Base-by-base conservation (phyloP, 2,888 invertebrate species). In the Caenorhabditis macrosperma region DNA sequence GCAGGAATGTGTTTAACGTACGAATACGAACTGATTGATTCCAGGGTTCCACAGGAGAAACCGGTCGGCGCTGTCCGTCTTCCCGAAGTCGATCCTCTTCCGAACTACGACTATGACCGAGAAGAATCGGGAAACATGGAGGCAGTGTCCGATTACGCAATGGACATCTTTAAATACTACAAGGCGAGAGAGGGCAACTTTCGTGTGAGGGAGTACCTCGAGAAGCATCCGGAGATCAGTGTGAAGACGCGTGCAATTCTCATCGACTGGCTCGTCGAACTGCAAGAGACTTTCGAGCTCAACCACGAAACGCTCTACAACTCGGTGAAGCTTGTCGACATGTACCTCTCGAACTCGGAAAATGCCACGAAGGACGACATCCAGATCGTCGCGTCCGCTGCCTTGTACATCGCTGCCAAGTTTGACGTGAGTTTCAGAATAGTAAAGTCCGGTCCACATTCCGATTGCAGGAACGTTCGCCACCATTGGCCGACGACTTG, bases 211-310 rank as follows among this genome's bases (percentile, higher is more conserved):
- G 64, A 81, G 59, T 86, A 86, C 60, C 46, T 82, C 92, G 46
- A 93, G 30, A 81, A 81, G 7, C 96, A 97, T 92, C 92, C 93
- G n/a, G 94, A 94, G 84, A 92, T 98, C 72, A 94, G 95, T 0
- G 93, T 93, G 46, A 94, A 94, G 93, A 97, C 97, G 96, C 93
- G 99, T 59, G 94, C 96, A 0, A 93, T 97, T 22, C 93, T 99
- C 2, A 94, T 98, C 0, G 98, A 99, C 92, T 99, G 99, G 99
- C 95, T 99, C 95, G 97, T 99, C 52, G 97, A 97, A 78, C 57
- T 89, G 28, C 89, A 89, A 75, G 92, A 92, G 83, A 92, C 91
- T 84, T 98, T 98, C 91, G 98, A 98, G 91, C 93, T 99, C 35
- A 97, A 98, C 92, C 99, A 99, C 90, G 99, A 99, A 92, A 97